A percentile compares a stretch with the other conserved stretches of the same genome.
Evolutionary conservation across 92 coral and sea anemone genomes (phyloP).

Genomic region (Phenganax marumi): DNA sequence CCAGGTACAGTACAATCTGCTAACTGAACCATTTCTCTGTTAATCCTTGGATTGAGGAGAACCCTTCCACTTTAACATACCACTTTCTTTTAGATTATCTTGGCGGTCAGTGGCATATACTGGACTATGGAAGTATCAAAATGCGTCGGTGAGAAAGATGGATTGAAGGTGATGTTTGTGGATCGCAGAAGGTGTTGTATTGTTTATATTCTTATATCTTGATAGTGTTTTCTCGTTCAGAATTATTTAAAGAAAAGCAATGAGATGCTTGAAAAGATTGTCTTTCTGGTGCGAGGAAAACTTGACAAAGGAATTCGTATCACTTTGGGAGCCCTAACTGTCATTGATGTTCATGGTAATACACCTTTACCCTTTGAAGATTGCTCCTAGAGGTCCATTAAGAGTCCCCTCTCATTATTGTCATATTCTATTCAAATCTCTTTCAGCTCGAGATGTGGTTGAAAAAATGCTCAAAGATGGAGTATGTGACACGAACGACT

Average conservation of each 20-base stretch:
- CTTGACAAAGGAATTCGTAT: slow-evolving; percentile 88
- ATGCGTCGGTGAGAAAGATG: slow-evolving; percentile 74
- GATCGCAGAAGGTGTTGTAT: not conserved
- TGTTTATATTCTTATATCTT: not conserved
- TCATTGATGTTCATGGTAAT: slow-evolving; percentile 93
- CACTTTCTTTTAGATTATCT: slow-evolving; percentile 62
- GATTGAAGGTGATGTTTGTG: slow-evolving; percentile 68
- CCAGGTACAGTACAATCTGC: slow-evolving; percentile 58
- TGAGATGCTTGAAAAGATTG: slow-evolving; percentile 83
- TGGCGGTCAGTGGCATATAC: slow-evolving; percentile 95
- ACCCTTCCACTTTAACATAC: not conserved
- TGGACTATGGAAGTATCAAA: slow-evolving; percentile 92
- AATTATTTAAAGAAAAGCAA: slow-evolving; percentile 73
- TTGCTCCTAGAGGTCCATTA: not conserved
- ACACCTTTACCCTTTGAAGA: not conserved
- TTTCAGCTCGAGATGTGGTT: slow-evolving; percentile 86
- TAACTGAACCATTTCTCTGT: not conserved
- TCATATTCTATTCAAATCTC: not conserved
- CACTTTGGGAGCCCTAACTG: slow-evolving; percentile 93
- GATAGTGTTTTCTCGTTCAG: slow-evolving; percentile 35
- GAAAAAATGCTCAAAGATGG: slow-evolving; percentile 87
- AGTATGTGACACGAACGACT: slow-evolving; percentile 73
- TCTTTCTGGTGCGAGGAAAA: slow-evolving; percentile 93
- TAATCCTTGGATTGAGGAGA: not conserved
- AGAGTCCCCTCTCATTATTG: not conserved